These are phyloP conservation scores for Petaurus breviceps DNA, from an alignment of 2,113 vertebrate species.

Conservation along the genomic window DNA sequence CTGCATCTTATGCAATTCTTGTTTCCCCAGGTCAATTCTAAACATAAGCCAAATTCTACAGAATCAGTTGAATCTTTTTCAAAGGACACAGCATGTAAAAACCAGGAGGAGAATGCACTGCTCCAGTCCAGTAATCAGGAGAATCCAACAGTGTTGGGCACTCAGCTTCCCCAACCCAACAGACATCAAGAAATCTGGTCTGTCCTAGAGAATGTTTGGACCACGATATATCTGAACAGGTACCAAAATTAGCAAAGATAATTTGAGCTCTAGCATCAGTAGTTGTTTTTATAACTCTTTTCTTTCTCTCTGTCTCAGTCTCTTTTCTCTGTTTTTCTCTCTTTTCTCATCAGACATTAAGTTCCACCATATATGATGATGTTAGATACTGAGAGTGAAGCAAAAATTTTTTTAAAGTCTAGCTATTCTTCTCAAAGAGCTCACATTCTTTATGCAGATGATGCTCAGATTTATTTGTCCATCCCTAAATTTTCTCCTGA, in stretches of 20 bases:
- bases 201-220: slow-evolving; percentile 93
- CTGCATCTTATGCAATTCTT: slow-evolving; percentile 59
- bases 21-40: slow-evolving; percentile 81
- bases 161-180: slow-evolving; percentile 72
- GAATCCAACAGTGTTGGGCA: slow-evolving; percentile 77
- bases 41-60: slow-evolving; percentile 77
- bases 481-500: background rate
- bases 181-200: slow-evolving; percentile 91
- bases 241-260: slow-evolving; percentile 73
- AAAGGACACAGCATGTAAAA: slow-evolving; percentile 76
- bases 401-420: background rate
- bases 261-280: slow-evolving; percentile 21
- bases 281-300: slow-evolving; percentile 44
- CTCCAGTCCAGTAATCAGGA: slow-evolving; percentile 77
- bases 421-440: background rate
- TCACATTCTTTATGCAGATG: background rate
- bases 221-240: slow-evolving; percentile 88
- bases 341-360: background rate
- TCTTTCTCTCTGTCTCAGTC: background rate
- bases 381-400: background rate
- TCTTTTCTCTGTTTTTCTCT: background rate
- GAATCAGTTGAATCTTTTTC: slow-evolving; percentile 55
- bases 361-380: background rate
- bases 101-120: slow-evolving; percentile 75
- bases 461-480: background rate